Conservation (phyloP, 2,113 vertebrate genomes). For the Rhynchopsitta pachyrhyncha region DNA sequence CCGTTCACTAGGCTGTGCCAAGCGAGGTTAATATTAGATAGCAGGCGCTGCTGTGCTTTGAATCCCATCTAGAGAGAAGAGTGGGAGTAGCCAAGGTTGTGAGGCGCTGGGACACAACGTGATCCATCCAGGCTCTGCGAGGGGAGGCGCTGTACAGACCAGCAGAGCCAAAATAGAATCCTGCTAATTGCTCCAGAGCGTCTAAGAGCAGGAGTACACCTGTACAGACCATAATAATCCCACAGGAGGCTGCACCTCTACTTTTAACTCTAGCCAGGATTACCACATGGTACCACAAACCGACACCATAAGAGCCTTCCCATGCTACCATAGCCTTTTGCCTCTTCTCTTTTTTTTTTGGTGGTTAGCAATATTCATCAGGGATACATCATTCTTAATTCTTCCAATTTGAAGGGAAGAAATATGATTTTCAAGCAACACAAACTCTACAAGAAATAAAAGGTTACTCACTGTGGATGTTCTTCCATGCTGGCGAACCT, state of each 20-base stretch:
- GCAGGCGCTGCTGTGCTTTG: neutral
- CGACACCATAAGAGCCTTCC: neutral
- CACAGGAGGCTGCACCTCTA: neutral
- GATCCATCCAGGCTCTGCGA: neutral
- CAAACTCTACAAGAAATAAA: slow-evolving; percentile 37
- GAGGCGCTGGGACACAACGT: neutral
- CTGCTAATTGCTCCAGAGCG: slow-evolving; percentile 47
- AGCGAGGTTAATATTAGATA: neutral
- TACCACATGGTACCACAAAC: neutral
- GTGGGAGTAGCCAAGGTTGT: neutral
- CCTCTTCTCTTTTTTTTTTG: rapidly evolving
- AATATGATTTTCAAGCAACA: neutral
- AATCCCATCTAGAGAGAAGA: neutral
- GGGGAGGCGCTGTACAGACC: slow-evolving; percentile 34
- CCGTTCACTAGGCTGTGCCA: neutral
- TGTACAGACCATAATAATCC: slow-evolving; percentile 32
- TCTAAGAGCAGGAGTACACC: slow-evolving; percentile 35
- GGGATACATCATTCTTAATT: neutral
- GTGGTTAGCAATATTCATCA: neutral
- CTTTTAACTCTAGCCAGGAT: neutral
- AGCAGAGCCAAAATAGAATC: neutral
- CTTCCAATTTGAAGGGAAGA: neutral
- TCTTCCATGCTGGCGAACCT: slow-evolving; percentile 73
- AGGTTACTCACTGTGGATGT: slow-evolving; percentile 71
- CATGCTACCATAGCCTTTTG: neutral